Conservation (phyloP, 2,888 invertebrate species). For the Hirtodrosophila confusa region DNA sequence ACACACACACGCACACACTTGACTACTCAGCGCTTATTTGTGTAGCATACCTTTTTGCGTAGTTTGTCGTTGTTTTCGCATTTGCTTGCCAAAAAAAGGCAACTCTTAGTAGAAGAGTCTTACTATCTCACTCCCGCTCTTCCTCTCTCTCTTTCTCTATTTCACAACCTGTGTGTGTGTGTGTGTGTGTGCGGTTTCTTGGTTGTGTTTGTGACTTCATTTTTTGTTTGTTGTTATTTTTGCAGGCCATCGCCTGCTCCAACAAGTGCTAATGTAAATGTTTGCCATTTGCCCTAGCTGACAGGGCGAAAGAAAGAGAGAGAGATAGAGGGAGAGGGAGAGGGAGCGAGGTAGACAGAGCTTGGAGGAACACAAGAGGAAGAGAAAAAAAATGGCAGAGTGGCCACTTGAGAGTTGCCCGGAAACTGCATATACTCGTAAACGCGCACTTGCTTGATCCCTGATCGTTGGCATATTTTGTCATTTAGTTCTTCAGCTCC, state of each 20-base stretch:
- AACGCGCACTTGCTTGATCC: constrained; percentile 28
- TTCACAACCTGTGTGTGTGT: too few species aligned
- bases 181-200: constrained; percentile 1
- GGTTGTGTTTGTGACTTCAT: constrained; percentile 44
- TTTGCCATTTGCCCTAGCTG: constrained; percentile 31
- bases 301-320: neutral
- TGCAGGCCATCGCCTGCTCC: constrained; percentile 11
- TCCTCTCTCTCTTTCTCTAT: neutral
- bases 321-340: neutral
- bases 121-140: neutral
- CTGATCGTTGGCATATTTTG: constrained; percentile 41
- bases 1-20: constrained; percentile 16
- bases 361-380: too few species aligned
- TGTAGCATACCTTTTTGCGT: constrained; percentile 75
- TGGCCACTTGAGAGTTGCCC: constrained; percentile 2
- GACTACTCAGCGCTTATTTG: constrained; percentile 62
- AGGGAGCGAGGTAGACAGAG: neutral
- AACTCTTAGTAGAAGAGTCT: constrained; percentile 15
- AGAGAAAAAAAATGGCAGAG: too few species aligned
- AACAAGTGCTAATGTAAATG: constrained; percentile 66
- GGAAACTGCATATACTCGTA: constrained; percentile 5
- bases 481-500: constrained; percentile 4
- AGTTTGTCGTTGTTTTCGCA: constrained; percentile 72
- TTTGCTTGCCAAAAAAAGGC: constrained; percentile 46
- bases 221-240: constrained; percentile 31